Evolutionary conservation across 2,113 vertebrate species (phyloP).

Genomic region (Archocentrus centrarchus): DNA sequence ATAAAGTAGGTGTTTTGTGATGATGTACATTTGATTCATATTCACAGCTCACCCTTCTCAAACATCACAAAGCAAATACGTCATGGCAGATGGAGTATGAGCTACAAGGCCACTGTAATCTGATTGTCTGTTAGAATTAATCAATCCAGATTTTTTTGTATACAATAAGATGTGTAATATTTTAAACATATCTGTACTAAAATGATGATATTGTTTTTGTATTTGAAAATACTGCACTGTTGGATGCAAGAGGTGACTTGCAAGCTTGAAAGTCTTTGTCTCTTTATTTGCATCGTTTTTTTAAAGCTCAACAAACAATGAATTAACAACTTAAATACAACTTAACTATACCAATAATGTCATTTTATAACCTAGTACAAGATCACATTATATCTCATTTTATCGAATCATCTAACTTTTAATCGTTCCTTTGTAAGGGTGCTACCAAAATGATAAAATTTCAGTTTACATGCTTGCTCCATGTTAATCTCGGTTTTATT

Average conservation of each 20-base stretch:
- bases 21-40: conserved; percentile 41
- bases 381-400: neutral
- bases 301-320: too few species aligned
- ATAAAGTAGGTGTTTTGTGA: conserved; percentile 51
- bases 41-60: conserved; percentile 43
- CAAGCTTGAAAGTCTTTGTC: neutral
- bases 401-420: neutral
- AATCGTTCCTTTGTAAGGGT: neutral
- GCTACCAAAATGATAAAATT: neutral
- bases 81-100: neutral
- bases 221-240: neutral
- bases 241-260: neutral
- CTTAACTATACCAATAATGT: neutral
- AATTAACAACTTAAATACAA: neutral
- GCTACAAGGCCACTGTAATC: neutral
- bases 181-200: neutral
- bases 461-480: neutral
- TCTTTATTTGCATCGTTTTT: too few species aligned
- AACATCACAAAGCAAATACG: conserved; percentile 23
- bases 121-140: conserved; percentile 19
- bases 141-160: neutral
- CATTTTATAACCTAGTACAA: neutral
- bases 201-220: neutral
- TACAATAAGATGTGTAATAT: neutral
- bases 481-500: too few species aligned